Evolutionary conservation across 1,140 invertebrate genomes (phyloP).

Genomic region (Procambarus clarkii): DNA sequence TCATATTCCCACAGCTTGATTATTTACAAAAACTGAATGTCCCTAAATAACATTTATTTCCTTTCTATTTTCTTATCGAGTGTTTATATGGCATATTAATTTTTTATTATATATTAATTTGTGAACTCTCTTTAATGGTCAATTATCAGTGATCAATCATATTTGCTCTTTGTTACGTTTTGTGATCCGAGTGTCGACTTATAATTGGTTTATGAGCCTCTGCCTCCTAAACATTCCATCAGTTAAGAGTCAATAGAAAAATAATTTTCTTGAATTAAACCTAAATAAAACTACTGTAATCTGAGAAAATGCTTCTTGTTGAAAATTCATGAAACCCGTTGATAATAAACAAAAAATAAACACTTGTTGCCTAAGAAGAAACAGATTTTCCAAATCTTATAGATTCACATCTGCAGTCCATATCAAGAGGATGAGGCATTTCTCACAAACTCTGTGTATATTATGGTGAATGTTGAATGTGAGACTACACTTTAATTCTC

Average conservation of each 20-base stretch:
- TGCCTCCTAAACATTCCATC: slow-evolving; percentile 1
- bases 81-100: too few species aligned
- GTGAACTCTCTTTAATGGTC: too few species aligned
- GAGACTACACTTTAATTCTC: slow-evolving; percentile 1
- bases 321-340: neutral
- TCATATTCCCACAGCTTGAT: too few species aligned
- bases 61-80: too few species aligned
- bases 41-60: too few species aligned
- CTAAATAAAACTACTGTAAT: neutral
- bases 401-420: slow-evolving; percentile 37
- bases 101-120: too few species aligned
- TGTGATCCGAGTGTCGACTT: neutral
- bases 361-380: neutral
- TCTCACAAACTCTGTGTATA: slow-evolving; percentile 8
- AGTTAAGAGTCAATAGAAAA: neutral
- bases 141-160: neutral
- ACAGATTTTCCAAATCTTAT: slow-evolving; percentile 38
- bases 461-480: slow-evolving; percentile 10
- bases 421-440: slow-evolving; percentile 35
- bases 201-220: neutral
- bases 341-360: neutral
- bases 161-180: neutral
- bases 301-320: slow-evolving; percentile 7
- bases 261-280: neutral
- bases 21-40: too few species aligned